Conservation (phyloP, 2,888 invertebrate genomes). For the Morpho achilles region DNA sequence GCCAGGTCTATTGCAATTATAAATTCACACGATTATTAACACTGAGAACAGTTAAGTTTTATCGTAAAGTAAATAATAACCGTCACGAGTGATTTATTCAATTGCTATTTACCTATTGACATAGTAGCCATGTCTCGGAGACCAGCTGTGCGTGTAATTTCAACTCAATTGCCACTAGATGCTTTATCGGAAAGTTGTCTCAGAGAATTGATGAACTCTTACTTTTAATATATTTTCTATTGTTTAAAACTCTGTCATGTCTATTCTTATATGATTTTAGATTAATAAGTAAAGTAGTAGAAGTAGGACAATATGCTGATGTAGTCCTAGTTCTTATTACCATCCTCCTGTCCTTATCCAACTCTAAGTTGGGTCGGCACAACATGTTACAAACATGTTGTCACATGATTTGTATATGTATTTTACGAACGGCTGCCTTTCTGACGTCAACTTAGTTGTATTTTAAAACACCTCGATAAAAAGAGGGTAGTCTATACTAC, state of each 20-base stretch:
- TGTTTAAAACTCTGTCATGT: constrained; percentile 5
- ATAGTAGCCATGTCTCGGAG: constrained; percentile 44
- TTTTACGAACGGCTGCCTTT: no score
- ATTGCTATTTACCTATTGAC: constrained; percentile 62
- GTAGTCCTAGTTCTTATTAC: no score
- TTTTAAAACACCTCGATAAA: no score
- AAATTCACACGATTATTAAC: constrained; percentile 54
- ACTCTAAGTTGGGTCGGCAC: no score
- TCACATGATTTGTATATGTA: no score
- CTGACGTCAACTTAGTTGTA: no score
- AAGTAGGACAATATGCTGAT: no score
- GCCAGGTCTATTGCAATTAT: constrained; percentile 41
- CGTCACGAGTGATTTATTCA: constrained; percentile 59
- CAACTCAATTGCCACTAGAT: constrained; percentile 15
- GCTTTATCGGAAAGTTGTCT: constrained; percentile 12
- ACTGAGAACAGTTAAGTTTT: constrained; percentile 60
- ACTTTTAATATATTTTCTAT: constrained; percentile 13
- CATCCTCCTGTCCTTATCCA: no score
- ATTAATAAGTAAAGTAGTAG: no score
- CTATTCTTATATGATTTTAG: not conserved
- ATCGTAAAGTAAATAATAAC: constrained; percentile 49
- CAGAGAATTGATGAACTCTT: constrained; percentile 6
- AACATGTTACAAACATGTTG: no score
- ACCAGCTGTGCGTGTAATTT: constrained; percentile 12
- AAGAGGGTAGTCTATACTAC: no score